phyloP scores from a whole-genome alignment of 2,113 vertebrate genomes.

The Pholis gunnellus region DNA sequence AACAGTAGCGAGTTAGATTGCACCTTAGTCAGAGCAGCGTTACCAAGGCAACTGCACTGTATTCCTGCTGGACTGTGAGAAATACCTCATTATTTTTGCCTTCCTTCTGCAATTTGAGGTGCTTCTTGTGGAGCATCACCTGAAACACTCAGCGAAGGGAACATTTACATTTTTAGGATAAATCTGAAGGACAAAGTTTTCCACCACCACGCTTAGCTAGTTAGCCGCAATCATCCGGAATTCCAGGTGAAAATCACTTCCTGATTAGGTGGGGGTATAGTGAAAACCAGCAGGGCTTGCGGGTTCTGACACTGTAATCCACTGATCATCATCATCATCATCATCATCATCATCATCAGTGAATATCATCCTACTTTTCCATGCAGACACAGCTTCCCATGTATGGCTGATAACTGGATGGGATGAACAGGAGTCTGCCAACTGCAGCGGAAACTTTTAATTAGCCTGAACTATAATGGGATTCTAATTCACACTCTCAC shows the following conservation, averaged over 20 bases:
- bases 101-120: background rate
- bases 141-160: background rate
- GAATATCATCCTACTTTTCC: constrained; percentile 18
- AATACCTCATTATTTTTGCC: constrained; percentile 32
- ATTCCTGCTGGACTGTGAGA: constrained; percentile 16
- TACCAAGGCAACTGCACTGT: constrained; percentile 28
- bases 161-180: constrained; percentile 17
- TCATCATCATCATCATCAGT: constrained; percentile 12
- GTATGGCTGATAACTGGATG: constrained; percentile 23
- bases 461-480: constrained; percentile 52
- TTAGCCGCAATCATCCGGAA: constrained; percentile 9
- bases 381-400: constrained; percentile 17
- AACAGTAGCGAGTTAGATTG: constrained; percentile 2
- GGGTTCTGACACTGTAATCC: constrained; percentile 12
- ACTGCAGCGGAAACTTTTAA: constrained; percentile 54
- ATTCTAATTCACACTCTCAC: constrained; percentile 33
- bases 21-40: constrained; percentile 28
- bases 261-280: constrained; percentile 7
- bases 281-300: constrained; percentile 1
- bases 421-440: constrained; percentile 22
- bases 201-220: background rate
- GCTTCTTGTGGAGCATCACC: background rate
- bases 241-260: constrained; percentile 18
- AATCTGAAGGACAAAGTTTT: constrained; percentile 17
- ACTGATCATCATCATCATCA: constrained; percentile 23